phyloP scores from a whole-genome alignment of 2,888 invertebrate genomes.

The Sycophila texana region DNA sequence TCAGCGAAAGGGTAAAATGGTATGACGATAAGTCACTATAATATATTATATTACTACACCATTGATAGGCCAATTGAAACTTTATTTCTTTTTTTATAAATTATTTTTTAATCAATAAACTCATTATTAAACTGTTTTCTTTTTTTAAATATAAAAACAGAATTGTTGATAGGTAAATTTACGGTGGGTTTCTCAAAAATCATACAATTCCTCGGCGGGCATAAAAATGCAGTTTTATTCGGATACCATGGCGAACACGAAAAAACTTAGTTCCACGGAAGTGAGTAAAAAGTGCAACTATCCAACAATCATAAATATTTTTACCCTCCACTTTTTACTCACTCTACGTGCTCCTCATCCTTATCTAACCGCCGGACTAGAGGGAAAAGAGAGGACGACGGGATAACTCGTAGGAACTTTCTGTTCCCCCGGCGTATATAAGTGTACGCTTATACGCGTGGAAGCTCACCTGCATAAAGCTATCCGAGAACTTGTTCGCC shows the following conservation, averaged over 20 bases:
- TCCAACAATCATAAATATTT: conserved; percentile 47
- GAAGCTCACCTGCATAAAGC: conserved; percentile 52
- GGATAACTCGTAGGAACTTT: conserved; percentile 57
- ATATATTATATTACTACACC: conserved; percentile 1
- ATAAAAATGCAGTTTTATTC: conserved; percentile 14
- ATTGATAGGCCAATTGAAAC: conserved; percentile 3
- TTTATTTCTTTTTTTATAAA: background rate
- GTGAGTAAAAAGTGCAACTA: conserved; percentile 31
- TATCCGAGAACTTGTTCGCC: conserved; percentile 43
- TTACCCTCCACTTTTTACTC: conserved; percentile 45
- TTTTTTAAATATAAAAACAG: background rate
- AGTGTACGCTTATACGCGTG: conserved; percentile 15
- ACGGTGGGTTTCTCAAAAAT: background rate
- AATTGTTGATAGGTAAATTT: background rate
- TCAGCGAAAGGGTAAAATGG: conserved; percentile 25
- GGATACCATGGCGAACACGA: background rate
- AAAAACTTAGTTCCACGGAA: conserved; percentile 29
- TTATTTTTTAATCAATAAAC: background rate
- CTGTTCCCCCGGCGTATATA: conserved; percentile 45
- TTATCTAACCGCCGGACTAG: conserved; percentile 18
- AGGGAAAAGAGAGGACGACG: conserved; percentile 46
- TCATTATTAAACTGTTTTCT: background rate
- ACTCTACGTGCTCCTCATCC: conserved; percentile 37
- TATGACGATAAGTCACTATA: conserved; percentile 19
- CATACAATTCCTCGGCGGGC: background rate